phyloP scores from a whole-genome alignment of 1,140 invertebrate species.

The Oscheius sp. region DNA sequence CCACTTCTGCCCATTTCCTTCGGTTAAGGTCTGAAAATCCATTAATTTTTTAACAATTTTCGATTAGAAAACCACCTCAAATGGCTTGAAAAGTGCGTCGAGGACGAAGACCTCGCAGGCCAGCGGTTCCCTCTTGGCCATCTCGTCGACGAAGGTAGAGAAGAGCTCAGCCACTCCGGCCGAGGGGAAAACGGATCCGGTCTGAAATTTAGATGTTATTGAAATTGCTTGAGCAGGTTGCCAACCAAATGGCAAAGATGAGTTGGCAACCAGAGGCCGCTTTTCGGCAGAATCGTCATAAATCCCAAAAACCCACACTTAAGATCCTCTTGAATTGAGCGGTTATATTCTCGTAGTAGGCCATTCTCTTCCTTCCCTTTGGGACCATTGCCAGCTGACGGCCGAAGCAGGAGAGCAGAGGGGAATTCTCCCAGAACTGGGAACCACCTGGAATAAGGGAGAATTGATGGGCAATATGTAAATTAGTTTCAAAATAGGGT shows the following conservation, averaged over 20 bases:
- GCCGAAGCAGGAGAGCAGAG: not conserved
- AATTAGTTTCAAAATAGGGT: too few species aligned
- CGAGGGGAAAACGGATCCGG: not conserved
- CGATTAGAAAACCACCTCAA: not conserved
- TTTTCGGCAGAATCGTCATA: too few species aligned
- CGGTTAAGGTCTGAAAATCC: too few species aligned
- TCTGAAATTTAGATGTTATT: too few species aligned
- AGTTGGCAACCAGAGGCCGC: too few species aligned
- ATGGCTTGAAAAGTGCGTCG: not conserved
- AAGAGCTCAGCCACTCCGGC: not conserved
- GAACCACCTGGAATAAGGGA: too few species aligned
- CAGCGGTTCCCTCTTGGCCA: not conserved
- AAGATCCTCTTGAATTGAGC: not conserved
- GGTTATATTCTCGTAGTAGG: not conserved
- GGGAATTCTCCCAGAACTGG: not conserved
- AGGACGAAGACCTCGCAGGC: not conserved
- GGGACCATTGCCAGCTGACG: not conserved
- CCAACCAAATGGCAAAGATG: too few species aligned
- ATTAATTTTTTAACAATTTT: not conserved
- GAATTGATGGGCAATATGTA: too few species aligned
- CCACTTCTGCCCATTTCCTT: too few species aligned
- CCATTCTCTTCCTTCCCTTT: not conserved
- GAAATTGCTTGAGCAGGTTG: too few species aligned
- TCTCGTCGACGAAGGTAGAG: not conserved
- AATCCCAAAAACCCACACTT: not conserved